Percentiles rank a stretch among this genome's conserved stretches.
These are phyloP conservation scores for Bombus superbus DNA, from an alignment of 1,140 invertebrate genomes.

Conservation along the genomic window DNA sequence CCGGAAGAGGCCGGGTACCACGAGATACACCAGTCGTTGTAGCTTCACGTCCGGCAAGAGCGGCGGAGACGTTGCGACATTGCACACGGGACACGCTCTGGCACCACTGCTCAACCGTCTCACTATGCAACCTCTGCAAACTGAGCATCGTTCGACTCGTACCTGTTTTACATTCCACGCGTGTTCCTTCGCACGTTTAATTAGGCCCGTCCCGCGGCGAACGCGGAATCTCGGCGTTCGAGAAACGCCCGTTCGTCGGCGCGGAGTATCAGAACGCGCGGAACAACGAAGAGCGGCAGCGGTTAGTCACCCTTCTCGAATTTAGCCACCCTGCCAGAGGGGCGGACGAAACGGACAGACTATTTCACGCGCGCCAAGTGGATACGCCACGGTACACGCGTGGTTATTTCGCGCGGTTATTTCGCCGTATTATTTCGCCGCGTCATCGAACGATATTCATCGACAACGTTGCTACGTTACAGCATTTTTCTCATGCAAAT, in stretches of 20 bases:
- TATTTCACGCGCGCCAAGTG: constrained; percentile 34
- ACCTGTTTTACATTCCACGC: not conserved
- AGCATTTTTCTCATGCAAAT: constrained; percentile 22
- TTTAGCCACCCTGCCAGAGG: constrained; percentile 37
- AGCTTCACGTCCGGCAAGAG: constrained; percentile 86
- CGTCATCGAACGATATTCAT: not conserved
- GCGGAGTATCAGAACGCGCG: not conserved
- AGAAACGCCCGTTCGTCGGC: not conserved
- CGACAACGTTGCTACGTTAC: too few species aligned
- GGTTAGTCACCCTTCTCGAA: constrained; percentile 46
- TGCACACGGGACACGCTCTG: constrained; percentile 80
- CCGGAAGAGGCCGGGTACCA: constrained; percentile 87
- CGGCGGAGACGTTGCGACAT: constrained; percentile 81
- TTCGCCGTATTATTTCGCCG: too few species aligned
- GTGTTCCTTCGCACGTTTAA: not conserved
- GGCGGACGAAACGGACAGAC: not conserved
- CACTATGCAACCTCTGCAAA: constrained; percentile 95
- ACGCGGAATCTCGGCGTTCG: not conserved
- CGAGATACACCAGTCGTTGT: constrained; percentile 90
- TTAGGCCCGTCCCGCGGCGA: not conserved
- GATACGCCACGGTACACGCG: not conserved
- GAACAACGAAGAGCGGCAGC: not conserved
- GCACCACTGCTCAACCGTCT: constrained; percentile 92
- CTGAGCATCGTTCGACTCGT: constrained; percentile 78
- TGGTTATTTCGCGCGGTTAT: not conserved